A percentile compares a stretch with the other conserved stretches of the same genome.
These are phyloP conservation scores for Echeneis naucrates DNA, from an alignment of 2,797 vertebrate genomes.

Conservation along the genomic window DNA sequence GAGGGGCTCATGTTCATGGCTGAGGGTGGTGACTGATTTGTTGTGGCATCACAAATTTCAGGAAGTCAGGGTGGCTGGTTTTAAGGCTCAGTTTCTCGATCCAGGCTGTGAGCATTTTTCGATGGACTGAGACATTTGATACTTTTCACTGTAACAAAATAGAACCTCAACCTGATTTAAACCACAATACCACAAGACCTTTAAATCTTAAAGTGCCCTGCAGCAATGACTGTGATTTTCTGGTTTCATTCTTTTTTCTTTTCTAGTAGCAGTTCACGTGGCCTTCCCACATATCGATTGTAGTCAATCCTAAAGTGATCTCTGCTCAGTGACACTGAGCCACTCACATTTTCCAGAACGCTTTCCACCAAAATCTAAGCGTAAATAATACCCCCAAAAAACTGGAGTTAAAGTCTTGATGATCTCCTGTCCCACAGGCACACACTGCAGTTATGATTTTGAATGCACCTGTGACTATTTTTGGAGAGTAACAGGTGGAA, in stretches of 20 bases:
- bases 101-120: no score
- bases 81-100: no score
- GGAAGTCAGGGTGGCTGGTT: no score
- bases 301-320: constrained; percentile 28
- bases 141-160: no score
- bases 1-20: no score
- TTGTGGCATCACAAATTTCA: no score
- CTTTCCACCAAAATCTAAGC: constrained; percentile 46
- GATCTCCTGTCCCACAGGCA: constrained; percentile 21
- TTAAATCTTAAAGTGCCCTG: background rate
- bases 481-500: constrained; percentile 29
- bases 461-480: constrained; percentile 34
- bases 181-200: no score
- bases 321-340: constrained; percentile 22
- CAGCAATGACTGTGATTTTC: background rate
- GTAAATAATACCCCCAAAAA: constrained; percentile 22
- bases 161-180: no score
- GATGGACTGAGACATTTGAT: no score
- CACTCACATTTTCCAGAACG: constrained; percentile 4
- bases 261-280: constrained; percentile 25
- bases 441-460: constrained; percentile 47
- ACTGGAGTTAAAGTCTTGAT: constrained; percentile 35
- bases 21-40: no score
- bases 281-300: constrained; percentile 16
- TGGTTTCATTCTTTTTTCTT: constrained; percentile 4